phyloP scores from a whole-genome alignment of 1,140 invertebrate genomes.

The Andricus grossulariae region DNA sequence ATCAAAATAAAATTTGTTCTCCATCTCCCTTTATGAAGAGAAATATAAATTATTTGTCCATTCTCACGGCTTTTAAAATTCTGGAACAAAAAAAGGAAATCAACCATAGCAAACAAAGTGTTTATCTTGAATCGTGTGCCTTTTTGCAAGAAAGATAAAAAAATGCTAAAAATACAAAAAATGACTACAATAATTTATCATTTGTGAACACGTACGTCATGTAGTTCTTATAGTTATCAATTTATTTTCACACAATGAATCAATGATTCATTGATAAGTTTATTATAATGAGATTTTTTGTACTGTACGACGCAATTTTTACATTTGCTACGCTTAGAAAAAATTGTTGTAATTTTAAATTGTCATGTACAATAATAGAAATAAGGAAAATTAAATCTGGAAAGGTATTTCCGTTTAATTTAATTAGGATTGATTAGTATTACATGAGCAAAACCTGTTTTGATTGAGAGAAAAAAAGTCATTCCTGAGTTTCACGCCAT shows the following conservation, averaged over 20 bases:
- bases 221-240: neutral
- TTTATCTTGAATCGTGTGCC: constrained; percentile 10
- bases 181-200: constrained; percentile 15
- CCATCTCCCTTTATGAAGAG: too few relatives aligned
- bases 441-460: too few relatives aligned
- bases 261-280: constrained; percentile 13
- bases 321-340: too few relatives aligned
- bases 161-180: constrained; percentile 5
- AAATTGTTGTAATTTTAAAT: constrained; percentile 7
- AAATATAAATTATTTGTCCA: too few relatives aligned
- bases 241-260: constrained; percentile 21
- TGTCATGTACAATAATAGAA: too few relatives aligned
- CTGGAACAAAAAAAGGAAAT: neutral
- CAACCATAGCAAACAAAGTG: neutral
- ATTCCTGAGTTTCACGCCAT: too few relatives aligned
- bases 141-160: constrained; percentile 11
- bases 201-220: constrained; percentile 20
- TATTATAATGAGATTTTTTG: neutral
- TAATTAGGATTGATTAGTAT: too few relatives aligned
- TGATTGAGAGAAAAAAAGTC: too few relatives aligned
- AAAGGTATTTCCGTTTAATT: too few relatives aligned
- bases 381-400: too few relatives aligned
- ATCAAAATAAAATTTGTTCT: too few relatives aligned
- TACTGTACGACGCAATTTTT: neutral
- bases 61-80: too few relatives aligned